phyloP scores from a whole-genome alignment of 2,113 vertebrate genomes.

The Hippocampus zosterae region DNA sequence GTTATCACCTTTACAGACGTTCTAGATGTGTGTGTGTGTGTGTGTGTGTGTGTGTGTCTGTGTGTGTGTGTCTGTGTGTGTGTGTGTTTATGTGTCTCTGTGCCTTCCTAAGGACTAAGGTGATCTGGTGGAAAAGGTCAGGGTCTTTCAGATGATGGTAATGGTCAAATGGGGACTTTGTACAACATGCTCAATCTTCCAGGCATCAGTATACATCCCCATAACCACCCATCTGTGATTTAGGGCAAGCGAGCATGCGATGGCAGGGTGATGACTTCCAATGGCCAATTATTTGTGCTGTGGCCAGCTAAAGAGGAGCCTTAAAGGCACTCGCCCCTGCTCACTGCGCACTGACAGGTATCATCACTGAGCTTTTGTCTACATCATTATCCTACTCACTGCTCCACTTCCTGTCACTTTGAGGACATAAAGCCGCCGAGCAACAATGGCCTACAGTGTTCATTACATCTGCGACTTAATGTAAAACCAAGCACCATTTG shows the following conservation, averaged over 20 bases:
- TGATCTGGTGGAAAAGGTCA: slow-evolving; percentile 50
- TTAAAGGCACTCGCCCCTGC: slow-evolving; percentile 44
- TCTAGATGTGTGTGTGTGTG: slow-evolving; percentile 30
- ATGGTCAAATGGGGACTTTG: slow-evolving; percentile 42
- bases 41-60: slow-evolving; percentile 28
- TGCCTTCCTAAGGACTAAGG: slow-evolving; percentile 33
- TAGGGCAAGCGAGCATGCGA: slow-evolving; percentile 41
- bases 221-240: slow-evolving; percentile 48
- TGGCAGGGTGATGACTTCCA: slow-evolving; percentile 48
- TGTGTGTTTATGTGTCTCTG: slow-evolving; percentile 42
- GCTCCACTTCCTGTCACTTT: slow-evolving; percentile 54
- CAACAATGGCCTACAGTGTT: slow-evolving; percentile 61
- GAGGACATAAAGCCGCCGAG: slow-evolving; percentile 50
- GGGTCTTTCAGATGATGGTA: slow-evolving; percentile 54
- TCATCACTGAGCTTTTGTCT: slow-evolving; percentile 27
- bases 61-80: slow-evolving; percentile 28
- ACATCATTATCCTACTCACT: slow-evolving; percentile 50
- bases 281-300: slow-evolving; percentile 61
- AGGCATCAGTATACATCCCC: slow-evolving; percentile 43
- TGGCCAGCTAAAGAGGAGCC: slow-evolving; percentile 60
- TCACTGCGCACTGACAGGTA: slow-evolving; percentile 52
- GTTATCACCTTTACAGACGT: slow-evolving; percentile 51
- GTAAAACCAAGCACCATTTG: slow-evolving; percentile 66
- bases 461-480: slow-evolving; percentile 69
- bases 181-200: slow-evolving; percentile 47